Base-by-base conservation (phyloP, 2,888 invertebrate genomes). In the Thymelicus lineola region DNA sequence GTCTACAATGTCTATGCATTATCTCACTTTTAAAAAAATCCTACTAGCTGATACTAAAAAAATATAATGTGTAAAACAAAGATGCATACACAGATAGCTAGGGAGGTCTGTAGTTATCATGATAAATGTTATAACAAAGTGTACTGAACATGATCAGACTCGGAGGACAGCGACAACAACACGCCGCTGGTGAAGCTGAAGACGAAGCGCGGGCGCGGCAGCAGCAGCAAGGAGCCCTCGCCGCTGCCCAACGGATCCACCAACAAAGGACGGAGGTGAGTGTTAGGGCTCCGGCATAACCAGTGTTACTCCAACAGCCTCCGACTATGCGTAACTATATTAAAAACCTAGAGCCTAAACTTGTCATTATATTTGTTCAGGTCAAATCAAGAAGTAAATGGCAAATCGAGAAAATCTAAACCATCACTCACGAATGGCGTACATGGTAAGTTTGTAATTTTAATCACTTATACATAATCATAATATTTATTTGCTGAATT, bases 111-210 rank as follows among this genome's bases (percentile, higher is more conserved):
- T 0, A 38, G 38, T 38, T 7, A 9, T 7, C 7, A 38, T 12
- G 17, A 0, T 60, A 45, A 6, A 4, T n/a, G 4, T 0, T 42
- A 60, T 58, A 42, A 50, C 4, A 50, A 15, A 5, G 9, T 36
- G 7, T 6, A 12, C 15, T 35, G 10, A 42, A n/a, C 10, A 1
- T 10, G 38, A n/a, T n/a, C 82, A 92, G 92, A 94, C 59, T 91
- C 94, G 0, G 91, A 93, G 28, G 94, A 93, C 80, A 92, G 93
- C 70, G 94, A 94, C 28, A 89, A 89, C 74, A 89, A 91, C 79
- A 87, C 87, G n/a, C 83, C 87, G 58, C 80, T 93, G 67, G 86
- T 89, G 77, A 85, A 88, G 81, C 79, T 93, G 77, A 86, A 91
- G 86, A 74, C 74, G 12, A 66, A 57, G 61, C 80, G 80, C 61